A percentile compares a stretch with the other conserved stretches of the same genome.
phyloP scores from a whole-genome alignment of 2,888 invertebrate species.

The Drosophila falleni region DNA sequence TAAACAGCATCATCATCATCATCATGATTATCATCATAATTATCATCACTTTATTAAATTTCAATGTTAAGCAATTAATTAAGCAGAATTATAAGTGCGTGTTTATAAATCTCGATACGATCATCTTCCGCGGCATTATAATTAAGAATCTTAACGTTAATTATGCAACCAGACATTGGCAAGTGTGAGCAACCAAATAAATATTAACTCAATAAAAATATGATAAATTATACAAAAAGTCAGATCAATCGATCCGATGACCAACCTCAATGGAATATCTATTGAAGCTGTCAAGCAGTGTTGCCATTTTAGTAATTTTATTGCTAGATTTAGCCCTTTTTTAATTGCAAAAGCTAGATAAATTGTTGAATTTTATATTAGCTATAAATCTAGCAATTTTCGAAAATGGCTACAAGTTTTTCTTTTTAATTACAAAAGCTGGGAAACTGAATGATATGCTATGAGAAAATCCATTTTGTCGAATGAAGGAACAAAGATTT shows the following conservation, averaged over 20 bases:
- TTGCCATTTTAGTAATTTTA: too few species aligned
- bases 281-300: slow-evolving; percentile 45
- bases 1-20: slow-evolving; percentile 28
- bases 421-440: too few species aligned
- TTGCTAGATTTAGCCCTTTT: too few species aligned
- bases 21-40: slow-evolving; percentile 16
- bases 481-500: too few species aligned
- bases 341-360: too few species aligned
- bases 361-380: too few species aligned
- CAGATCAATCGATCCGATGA: slow-evolving; percentile 38
- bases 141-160: slow-evolving; percentile 38
- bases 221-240: slow-evolving; percentile 16
- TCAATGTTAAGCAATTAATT: slow-evolving; percentile 76
- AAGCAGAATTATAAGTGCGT: slow-evolving; percentile 47
- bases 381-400: too few species aligned
- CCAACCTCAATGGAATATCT: slow-evolving; percentile 60
- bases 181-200: slow-evolving; percentile 28
- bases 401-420: too few species aligned
- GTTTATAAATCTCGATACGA: slow-evolving; percentile 51
- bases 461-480: too few species aligned
- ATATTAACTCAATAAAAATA: slow-evolving; percentile 27
- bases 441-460: too few species aligned
- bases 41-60: slow-evolving; percentile 40
- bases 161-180: slow-evolving; percentile 35
- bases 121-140: slow-evolving; percentile 51